phyloP scores from a whole-genome alignment of 2,888 invertebrate species.

The Spisula solida region DNA sequence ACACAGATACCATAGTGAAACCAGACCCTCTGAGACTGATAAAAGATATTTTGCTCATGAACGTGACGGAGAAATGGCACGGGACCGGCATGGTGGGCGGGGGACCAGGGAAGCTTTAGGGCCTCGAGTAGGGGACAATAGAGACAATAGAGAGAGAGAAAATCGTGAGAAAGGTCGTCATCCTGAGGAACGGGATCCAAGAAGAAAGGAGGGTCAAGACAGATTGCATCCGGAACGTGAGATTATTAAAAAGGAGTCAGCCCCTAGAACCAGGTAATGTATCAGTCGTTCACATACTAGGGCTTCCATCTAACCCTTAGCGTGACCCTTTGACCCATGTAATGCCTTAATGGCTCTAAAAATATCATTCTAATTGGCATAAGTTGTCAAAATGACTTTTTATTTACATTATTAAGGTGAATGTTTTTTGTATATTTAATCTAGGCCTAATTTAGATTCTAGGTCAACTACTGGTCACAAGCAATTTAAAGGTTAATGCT shows the following conservation, averaged over 20 bases:
- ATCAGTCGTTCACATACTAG: neutral
- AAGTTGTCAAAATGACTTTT: too few relatives aligned
- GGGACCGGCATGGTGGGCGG: slow-evolving; percentile 72
- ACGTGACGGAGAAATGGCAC: slow-evolving; percentile 67
- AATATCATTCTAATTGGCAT: too few relatives aligned
- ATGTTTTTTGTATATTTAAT: too few relatives aligned
- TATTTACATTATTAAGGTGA: too few relatives aligned
- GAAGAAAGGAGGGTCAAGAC: slow-evolving; percentile 63
- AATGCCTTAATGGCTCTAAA: too few relatives aligned
- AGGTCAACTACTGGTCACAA: too few relatives aligned
- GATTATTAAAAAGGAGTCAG: slow-evolving; percentile 70
- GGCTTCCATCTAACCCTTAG: too few relatives aligned
- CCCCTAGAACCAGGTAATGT: slow-evolving; percentile 60
- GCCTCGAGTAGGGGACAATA: slow-evolving; percentile 65
- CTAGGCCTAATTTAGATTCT: too few relatives aligned
- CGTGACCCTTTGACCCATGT: too few relatives aligned
- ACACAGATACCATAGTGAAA: slow-evolving; percentile 80
- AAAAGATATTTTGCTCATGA: slow-evolving; percentile 77
- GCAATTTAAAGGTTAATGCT: too few relatives aligned
- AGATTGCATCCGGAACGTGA: slow-evolving; percentile 64
- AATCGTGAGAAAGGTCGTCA: slow-evolving; percentile 69
- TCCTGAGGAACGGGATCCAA: slow-evolving; percentile 65
- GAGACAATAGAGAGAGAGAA: slow-evolving; percentile 57
- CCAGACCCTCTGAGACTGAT: slow-evolving; percentile 80
- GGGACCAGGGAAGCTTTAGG: slow-evolving; percentile 68